These are phyloP conservation scores for Chunga burmeisteri DNA, from an alignment of 2,113 vertebrate species.

Conservation along the genomic window DNA sequence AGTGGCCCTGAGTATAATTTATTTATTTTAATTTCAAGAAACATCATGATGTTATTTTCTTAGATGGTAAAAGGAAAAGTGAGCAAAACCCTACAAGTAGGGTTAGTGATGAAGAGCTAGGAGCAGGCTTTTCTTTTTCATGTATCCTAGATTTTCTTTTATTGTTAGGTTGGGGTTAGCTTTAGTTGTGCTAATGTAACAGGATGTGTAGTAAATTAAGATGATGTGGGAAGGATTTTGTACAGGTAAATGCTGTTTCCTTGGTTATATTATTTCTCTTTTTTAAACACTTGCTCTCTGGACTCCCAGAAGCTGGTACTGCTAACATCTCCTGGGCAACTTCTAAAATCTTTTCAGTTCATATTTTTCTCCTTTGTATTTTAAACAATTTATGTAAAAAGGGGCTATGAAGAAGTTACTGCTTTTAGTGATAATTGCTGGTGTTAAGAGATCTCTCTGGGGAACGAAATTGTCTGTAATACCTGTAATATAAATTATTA, in stretches of 20 bases:
- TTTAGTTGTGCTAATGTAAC: conserved; percentile 81
- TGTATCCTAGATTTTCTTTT: not conserved
- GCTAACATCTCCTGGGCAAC: not conserved
- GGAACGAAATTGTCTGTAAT: not conserved
- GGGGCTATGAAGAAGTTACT: not conserved
- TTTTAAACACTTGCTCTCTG: not conserved
- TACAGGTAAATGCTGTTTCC: conserved; percentile 67
- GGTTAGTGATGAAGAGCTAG: not conserved
- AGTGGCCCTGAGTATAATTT: not conserved
- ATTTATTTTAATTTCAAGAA: not conserved
- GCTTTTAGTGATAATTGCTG: not conserved
- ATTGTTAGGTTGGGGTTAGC: conserved; percentile 79
- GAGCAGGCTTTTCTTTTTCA: not conserved
- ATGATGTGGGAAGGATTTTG: conserved; percentile 78
- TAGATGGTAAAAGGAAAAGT: not conserved
- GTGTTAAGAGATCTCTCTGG: conserved; percentile 25
- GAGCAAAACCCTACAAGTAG: not conserved
- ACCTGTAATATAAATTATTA: not conserved
- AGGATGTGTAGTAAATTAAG: conserved; percentile 77
- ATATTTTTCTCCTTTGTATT: not conserved
- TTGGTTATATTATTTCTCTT: not conserved
- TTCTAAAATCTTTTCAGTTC: not conserved
- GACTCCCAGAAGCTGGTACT: not conserved
- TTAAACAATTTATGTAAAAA: conserved; percentile 13
- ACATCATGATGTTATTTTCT: not conserved